phyloP scores from a whole-genome alignment of 2,113 vertebrate genomes.

The Stercorarius parasiticus region DNA sequence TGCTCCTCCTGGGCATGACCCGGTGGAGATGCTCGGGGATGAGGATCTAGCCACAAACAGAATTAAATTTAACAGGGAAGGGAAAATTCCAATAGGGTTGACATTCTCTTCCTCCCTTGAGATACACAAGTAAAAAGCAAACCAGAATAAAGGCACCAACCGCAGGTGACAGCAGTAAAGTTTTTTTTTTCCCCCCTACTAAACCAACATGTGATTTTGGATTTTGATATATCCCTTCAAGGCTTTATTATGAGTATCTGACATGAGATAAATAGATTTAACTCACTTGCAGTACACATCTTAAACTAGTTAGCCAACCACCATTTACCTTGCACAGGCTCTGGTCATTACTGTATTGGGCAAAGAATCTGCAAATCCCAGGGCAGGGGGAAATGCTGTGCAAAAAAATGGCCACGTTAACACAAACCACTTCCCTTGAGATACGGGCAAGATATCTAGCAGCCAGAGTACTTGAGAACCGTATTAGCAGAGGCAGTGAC shows the following conservation, averaged over 20 bases:
- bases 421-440: neutral
- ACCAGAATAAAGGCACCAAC: neutral
- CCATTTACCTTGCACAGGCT: neutral
- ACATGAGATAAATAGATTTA: neutral
- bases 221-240: neutral
- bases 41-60: neutral
- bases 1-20: neutral
- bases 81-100: neutral
- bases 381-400: accelerated
- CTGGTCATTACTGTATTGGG: neutral
- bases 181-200: neutral
- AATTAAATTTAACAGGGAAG: neutral
- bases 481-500: neutral
- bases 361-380: neutral
- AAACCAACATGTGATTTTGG: neutral
- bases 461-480: neutral
- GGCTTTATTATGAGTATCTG: neutral
- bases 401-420: accelerated
- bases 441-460: accelerated
- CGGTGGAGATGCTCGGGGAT: accelerated
- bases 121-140: neutral
- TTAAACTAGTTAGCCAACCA: accelerated
- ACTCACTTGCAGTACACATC: neutral
- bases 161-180: neutral
- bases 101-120: neutral